Percentiles rank a stretch among this genome's conserved stretches.
Conservation (phyloP, 92 coral and sea anemone genomes). For the Porites evermanni region DNA sequence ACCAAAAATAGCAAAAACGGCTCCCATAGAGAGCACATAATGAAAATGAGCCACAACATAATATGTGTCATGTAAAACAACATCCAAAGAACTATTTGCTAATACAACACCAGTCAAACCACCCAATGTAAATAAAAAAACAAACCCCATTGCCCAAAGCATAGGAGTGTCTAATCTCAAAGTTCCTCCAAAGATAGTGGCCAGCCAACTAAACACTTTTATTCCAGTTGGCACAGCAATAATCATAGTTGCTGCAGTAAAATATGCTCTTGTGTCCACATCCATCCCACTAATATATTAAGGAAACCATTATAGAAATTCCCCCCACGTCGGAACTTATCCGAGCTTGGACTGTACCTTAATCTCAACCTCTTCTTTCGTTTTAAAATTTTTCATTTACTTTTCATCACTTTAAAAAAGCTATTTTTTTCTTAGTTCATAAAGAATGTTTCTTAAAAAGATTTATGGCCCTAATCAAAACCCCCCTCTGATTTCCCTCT, state of each 20-base stretch:
- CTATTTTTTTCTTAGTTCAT: conserved; percentile 46
- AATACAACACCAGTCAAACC: conserved; percentile 88
- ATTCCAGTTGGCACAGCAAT: conserved; percentile 94
- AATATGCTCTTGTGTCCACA: conserved; percentile 89
- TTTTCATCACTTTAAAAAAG: conserved; percentile 43
- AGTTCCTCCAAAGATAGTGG: conserved; percentile 83
- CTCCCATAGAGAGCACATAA: conserved; percentile 89
- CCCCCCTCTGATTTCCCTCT: conserved; percentile 37
- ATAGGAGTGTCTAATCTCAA: conserved; percentile 80
- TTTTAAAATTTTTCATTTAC: conserved; percentile 8
- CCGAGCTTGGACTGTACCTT: conserved; percentile 56
- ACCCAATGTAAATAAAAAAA: conserved; percentile 85
- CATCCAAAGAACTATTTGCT: conserved; percentile 83
- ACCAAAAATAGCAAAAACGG: conserved; percentile 85
- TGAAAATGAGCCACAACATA: conserved; percentile 93
- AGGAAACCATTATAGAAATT: conserved; percentile 4
- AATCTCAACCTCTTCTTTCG: conserved; percentile 30
- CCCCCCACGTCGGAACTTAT: conserved; percentile 35
- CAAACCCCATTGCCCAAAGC: conserved; percentile 90
- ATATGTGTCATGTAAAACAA: conserved; percentile 86
- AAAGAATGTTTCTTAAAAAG: conserved; percentile 44
- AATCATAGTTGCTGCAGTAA: conserved; percentile 91
- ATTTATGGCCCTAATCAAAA: conserved; percentile 31
- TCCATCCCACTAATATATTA: conserved; percentile 74
- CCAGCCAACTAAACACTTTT: conserved; percentile 91